Conservation (phyloP, 2,113 vertebrate species). For the Spea multiplicata region DNA sequence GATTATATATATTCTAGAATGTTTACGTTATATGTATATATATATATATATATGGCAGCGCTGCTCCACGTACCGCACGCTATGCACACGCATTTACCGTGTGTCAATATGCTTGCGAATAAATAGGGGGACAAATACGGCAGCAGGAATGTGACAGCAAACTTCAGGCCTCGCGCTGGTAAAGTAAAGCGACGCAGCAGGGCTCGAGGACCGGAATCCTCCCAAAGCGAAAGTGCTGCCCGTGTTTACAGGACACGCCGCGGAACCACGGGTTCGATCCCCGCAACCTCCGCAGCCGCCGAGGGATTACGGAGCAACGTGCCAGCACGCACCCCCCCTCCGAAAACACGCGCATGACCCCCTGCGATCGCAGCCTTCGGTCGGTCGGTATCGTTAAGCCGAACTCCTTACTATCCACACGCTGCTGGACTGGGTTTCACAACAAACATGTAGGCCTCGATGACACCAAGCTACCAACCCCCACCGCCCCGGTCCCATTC, state of each 20-base stretch:
- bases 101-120: no score
- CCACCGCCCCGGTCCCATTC: not conserved
- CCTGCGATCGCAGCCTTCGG: not conserved
- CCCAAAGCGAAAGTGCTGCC: not conserved
- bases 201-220: not conserved
- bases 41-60: no score
- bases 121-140: no score
- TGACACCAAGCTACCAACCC: constrained; percentile 37
- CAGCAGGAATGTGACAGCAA: constrained; percentile 20
- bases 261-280: not conserved
- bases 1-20: no score
- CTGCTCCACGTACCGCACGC: no score
- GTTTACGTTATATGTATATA: no score
- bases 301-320: not conserved
- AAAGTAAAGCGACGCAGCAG: not conserved
- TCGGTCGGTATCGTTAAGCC: not conserved
- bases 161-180: not conserved
- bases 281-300: not conserved
- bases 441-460: constrained; percentile 47
- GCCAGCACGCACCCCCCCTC: not conserved
- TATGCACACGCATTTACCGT: no score
- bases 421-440: constrained; percentile 25
- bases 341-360: not conserved
- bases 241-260: not conserved
- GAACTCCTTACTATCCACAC: constrained; percentile 15